A percentile compares a stretch with the other conserved stretches of the same genome.
These are phyloP conservation scores for Penaeus chinensis DNA, from an alignment of 1,140 invertebrate species.

Conservation along the genomic window DNA sequence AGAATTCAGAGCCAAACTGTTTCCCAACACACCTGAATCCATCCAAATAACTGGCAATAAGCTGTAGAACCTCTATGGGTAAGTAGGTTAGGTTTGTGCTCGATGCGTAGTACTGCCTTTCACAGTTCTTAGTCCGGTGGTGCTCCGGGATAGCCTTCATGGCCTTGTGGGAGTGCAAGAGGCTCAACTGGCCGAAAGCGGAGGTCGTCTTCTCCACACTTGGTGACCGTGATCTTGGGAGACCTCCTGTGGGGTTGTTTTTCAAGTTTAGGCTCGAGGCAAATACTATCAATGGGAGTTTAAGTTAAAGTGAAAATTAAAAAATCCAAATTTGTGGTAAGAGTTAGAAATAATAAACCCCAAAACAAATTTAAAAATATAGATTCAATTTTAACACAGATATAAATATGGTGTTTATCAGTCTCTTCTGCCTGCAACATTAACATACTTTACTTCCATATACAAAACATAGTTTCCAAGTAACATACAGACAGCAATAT, in stretches of 20 bases:
- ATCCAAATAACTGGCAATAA: constrained; percentile 51
- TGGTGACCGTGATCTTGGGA: constrained; percentile 35
- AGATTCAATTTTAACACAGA: no score
- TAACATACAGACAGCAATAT: no score
- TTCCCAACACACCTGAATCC: constrained; percentile 44
- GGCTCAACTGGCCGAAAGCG: constrained; percentile 13
- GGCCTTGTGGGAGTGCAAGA: constrained; percentile 6
- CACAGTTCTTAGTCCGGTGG: not conserved
- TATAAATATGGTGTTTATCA: no score
- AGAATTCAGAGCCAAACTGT: not conserved
- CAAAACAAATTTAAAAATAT: no score
- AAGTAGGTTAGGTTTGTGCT: constrained; percentile 46
- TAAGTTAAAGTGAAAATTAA: no score
- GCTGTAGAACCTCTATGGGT: constrained; percentile 52
- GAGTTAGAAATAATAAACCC: no score
- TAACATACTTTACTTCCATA: no score
- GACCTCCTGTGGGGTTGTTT: constrained; percentile 11
- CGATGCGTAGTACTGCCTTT: constrained; percentile 42
- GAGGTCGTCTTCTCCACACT: constrained; percentile 43
- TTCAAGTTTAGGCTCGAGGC: no score
- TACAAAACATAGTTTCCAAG: no score
- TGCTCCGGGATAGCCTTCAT: constrained; percentile 32
- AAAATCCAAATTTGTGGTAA: no score
- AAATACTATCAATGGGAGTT: no score
- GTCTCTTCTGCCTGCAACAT: no score